A percentile compares a stretch with the other conserved stretches of the same genome.
These are phyloP conservation scores for Chrysochloris asiatica DNA, from an alignment of 2,113 vertebrate genomes.

Conservation along the genomic window DNA sequence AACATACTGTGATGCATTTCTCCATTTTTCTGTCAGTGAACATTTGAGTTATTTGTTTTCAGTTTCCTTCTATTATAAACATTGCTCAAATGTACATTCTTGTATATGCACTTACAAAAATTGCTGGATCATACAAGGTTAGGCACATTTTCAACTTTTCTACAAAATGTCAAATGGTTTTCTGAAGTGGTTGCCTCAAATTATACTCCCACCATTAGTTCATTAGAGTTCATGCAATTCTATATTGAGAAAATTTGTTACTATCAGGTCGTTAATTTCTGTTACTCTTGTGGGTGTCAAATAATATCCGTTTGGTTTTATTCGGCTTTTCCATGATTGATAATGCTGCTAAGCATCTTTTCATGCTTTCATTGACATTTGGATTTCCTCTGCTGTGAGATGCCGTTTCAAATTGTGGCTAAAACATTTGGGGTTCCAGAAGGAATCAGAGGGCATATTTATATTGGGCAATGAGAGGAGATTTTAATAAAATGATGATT, in stretches of 20 bases:
- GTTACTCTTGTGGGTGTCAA: background rate
- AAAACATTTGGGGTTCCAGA: background rate
- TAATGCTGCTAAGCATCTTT: background rate
- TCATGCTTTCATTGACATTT: background rate
- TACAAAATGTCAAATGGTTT: background rate
- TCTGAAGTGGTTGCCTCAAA: background rate
- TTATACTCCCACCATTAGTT: background rate
- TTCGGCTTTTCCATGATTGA: background rate
- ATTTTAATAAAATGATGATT: background rate
- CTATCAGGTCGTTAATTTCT: background rate
- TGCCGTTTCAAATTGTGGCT: background rate
- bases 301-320: background rate
- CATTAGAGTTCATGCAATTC: background rate
- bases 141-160: background rate
- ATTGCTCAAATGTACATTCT: background rate
- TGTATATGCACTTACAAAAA: background rate
- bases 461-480: background rate
- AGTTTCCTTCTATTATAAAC: background rate
- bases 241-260: slow-evolving; percentile 34
- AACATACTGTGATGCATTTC: background rate
- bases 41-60: background rate
- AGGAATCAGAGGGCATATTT: background rate
- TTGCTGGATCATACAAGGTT: background rate
- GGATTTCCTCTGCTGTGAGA: background rate
- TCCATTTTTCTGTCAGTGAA: background rate